Conservation (phyloP, 2,797 vertebrate species). For the Oophaga sylvatica region DNA sequence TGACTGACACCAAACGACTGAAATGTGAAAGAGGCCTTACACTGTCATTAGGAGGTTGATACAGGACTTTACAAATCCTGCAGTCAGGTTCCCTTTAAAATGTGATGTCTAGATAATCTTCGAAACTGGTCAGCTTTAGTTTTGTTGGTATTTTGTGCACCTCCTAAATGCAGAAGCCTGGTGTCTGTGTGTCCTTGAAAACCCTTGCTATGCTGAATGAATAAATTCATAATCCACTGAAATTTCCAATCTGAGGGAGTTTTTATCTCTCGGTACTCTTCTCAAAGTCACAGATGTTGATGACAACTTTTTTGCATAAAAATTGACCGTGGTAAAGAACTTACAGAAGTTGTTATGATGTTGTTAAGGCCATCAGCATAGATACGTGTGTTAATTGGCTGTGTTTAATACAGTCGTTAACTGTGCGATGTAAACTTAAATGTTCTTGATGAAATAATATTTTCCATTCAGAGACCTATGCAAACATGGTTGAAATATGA, state of each 20-base stretch:
- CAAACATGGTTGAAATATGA: too few relatives aligned
- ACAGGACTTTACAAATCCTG: too few relatives aligned
- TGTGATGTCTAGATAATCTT: background rate
- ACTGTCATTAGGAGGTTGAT: too few relatives aligned
- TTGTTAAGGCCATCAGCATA: slow-evolving; percentile 11
- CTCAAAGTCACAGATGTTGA: slow-evolving; percentile 39
- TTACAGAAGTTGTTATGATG: slow-evolving; percentile 27
- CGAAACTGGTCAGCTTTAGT: background rate
- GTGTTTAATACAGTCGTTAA: background rate
- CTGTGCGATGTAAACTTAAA: background rate
- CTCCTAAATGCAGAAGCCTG: background rate
- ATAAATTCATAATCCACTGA: slow-evolving; percentile 16
- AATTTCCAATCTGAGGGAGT: slow-evolving; percentile 17
- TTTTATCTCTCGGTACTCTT: slow-evolving; percentile 24
- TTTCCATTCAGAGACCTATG: too few relatives aligned
- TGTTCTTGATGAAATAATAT: background rate
- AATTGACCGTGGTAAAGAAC: slow-evolving; percentile 32
- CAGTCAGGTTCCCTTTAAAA: too few relatives aligned
- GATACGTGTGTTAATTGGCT: slow-evolving; percentile 4
- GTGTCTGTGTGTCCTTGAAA: background rate
- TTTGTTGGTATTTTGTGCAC: background rate
- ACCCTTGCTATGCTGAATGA: background rate
- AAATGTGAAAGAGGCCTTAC: too few relatives aligned
- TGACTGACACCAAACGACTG: too few relatives aligned
- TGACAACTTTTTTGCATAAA: slow-evolving; percentile 47